Base-by-base conservation (phyloP, 2,888 invertebrate genomes). In the Caenorhabditis becei region DNA sequence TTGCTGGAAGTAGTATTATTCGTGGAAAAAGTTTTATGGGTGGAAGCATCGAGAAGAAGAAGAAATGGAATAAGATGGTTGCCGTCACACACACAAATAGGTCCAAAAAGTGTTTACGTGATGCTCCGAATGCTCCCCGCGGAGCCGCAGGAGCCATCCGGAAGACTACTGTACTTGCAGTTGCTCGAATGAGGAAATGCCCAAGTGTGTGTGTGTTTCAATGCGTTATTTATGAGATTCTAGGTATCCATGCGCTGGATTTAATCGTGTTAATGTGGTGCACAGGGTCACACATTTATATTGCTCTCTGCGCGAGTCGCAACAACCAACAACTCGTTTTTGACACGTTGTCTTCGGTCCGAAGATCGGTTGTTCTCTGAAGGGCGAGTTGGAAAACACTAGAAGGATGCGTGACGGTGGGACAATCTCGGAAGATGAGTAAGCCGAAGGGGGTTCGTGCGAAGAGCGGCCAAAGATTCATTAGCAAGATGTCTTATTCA, bases 211-310 rank as follows among this genome's bases (percentile, higher is more conserved):
- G 47, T 28, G 41, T 51, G 51, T 51, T 63, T 51, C 24, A 28
- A 51, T 63, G 41, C 28, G 54, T 56, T 66, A 56, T 56, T 58
- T 47, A 67, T 56, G 14, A 37, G 20, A 47, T 67, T 67, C 67
- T 58, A 56, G 58, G 67, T 67, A 67, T 67, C 54, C 58, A 41
- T 20, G 32, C 23, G n/a, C 2, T 20, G 16, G 35, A 71, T 71
- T 71, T 71, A 71, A 71, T 71, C 70, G 70, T 71, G 61, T 71
- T 71, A 71, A 71, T 62, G 70, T 69, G 56, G 26, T 24, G 32
- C 24, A 53, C 54, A 65, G 44, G 49, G 35, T 70, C 69, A 37
- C 59, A 59, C 59, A 70, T 58, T 70, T 70, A 70, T 37, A 70
- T 56, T 59, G 58, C 51, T n/a, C 47, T 18, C 18, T 11, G 18